These are phyloP conservation scores for Drosophila subsilvestris DNA, from an alignment of 2,888 invertebrate species.

Conservation along the genomic window DNA sequence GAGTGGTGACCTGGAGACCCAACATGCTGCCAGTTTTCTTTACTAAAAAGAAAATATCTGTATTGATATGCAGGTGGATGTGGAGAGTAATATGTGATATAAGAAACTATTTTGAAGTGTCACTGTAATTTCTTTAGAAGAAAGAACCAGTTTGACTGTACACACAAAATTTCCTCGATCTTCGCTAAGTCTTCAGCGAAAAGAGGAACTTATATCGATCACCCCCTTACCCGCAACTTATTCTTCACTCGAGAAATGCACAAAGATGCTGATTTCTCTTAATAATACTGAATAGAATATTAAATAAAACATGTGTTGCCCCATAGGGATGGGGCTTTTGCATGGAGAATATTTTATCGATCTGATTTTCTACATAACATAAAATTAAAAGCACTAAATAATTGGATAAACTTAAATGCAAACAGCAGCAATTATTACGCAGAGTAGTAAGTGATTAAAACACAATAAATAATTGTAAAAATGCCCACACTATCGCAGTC, in stretches of 20 bases:
- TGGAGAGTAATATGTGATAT: not conserved
- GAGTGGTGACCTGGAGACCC: not conserved
- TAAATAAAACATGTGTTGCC: too few relatives aligned
- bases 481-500: too few relatives aligned
- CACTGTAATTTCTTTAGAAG: not conserved
- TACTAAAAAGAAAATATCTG: not conserved
- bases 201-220: not conserved
- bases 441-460: not conserved
- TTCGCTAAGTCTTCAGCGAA: conserved; percentile 2
- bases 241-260: not conserved
- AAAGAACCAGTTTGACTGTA: too few relatives aligned
- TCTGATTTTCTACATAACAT: too few relatives aligned
- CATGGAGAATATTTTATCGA: too few relatives aligned
- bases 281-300: not conserved
- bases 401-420: too few relatives aligned
- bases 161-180: too few relatives aligned
- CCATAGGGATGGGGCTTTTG: too few relatives aligned
- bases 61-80: not conserved
- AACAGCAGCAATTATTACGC: too few relatives aligned
- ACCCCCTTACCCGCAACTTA: too few relatives aligned
- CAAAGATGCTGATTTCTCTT: not conserved
- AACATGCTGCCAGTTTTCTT: not conserved
- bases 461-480: too few relatives aligned
- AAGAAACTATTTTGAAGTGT: not conserved
- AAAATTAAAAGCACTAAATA: too few relatives aligned